Evolutionary conservation across 37 sponge, comb jelly and placozoan genomes (phyloP).

Genomic region (Dysidea cf. avara): DNA sequence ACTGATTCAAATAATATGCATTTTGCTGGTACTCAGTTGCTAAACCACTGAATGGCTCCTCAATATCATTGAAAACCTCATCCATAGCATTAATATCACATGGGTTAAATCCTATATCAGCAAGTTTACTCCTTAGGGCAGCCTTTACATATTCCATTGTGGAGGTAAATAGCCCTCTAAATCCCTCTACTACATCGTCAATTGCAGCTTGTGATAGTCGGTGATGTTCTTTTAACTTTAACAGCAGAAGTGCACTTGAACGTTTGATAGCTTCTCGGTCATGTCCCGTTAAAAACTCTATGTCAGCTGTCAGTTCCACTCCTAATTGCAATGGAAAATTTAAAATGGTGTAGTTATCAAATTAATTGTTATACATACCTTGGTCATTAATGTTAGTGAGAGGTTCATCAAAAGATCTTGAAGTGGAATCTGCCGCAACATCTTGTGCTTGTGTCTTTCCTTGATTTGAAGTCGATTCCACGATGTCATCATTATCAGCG

Average conservation of each 20-base stretch:
- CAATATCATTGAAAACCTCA: background rate
- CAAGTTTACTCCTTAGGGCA: constrained; percentile 2
- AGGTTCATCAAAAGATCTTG: too few relatives aligned
- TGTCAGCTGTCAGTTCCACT: too few relatives aligned
- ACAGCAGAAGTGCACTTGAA: constrained; percentile 22
- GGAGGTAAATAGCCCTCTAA: background rate
- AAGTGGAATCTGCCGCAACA: too few relatives aligned
- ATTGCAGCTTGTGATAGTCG: constrained; percentile 26
- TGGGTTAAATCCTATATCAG: constrained; percentile 9
- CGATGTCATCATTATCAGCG: too few relatives aligned
- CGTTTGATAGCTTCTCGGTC: background rate
- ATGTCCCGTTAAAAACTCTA: background rate
- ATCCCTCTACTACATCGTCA: constrained; percentile 28
- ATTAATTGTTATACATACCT: too few relatives aligned
- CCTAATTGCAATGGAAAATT: too few relatives aligned
- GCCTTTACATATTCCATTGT: constrained; percentile 12
- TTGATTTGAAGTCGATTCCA: too few relatives aligned
- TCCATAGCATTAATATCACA: background rate
- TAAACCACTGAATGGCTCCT: constrained; percentile 19
- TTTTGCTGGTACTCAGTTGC: constrained; percentile 22
- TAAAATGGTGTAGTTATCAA: too few relatives aligned
- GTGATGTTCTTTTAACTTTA: constrained; percentile 25
- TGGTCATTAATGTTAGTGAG: too few relatives aligned
- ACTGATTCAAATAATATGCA: constrained; percentile 6
- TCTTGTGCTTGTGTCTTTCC: too few relatives aligned